Conservation (phyloP, 1,140 invertebrate genomes). For the Maniola jurtina region DNA sequence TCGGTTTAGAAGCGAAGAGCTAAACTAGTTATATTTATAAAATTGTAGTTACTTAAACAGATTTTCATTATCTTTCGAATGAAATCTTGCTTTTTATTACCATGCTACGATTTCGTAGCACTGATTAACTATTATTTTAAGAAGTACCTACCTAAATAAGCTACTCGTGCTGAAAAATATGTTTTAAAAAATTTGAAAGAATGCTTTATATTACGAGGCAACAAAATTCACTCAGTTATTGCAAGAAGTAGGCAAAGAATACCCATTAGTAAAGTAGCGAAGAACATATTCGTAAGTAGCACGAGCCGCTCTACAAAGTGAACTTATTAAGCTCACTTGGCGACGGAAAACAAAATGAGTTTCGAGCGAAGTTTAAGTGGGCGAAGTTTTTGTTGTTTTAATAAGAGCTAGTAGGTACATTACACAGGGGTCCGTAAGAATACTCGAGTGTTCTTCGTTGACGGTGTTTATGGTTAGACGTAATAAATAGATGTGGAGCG, state of each 20-base stretch:
- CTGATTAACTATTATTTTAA: too few relatives aligned
- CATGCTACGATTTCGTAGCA: too few relatives aligned
- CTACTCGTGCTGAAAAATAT: too few relatives aligned
- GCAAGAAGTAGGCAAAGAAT: constrained; percentile 33
- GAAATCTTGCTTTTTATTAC: too few relatives aligned
- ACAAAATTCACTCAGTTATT: constrained; percentile 17
- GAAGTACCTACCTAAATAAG: too few relatives aligned
- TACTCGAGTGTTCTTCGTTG: constrained; percentile 39
- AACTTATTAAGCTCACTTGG: constrained; percentile 44
- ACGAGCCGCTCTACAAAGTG: constrained; percentile 36
- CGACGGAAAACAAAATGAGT: constrained; percentile 40
- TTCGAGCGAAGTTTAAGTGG: constrained; percentile 37
- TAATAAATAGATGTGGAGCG: constrained; percentile 45
- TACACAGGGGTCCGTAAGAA: constrained; percentile 34
- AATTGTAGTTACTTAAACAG: too few relatives aligned
- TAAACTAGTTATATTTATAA: too few relatives aligned
- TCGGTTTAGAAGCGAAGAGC: too few relatives aligned
- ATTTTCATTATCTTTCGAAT: too few relatives aligned
- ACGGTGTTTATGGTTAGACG: constrained; percentile 40
- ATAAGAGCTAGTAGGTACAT: constrained; percentile 45
- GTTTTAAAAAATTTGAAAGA: too few relatives aligned
- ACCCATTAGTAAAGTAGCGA: constrained; percentile 39
- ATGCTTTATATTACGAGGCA: background rate
- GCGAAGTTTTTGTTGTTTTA: constrained; percentile 48
- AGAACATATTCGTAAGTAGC: constrained; percentile 28